Percentiles rank a stretch among this genome's conserved stretches.
Conservation (phyloP, 1,140 invertebrate genomes). For the Linepithema humile region DNA sequence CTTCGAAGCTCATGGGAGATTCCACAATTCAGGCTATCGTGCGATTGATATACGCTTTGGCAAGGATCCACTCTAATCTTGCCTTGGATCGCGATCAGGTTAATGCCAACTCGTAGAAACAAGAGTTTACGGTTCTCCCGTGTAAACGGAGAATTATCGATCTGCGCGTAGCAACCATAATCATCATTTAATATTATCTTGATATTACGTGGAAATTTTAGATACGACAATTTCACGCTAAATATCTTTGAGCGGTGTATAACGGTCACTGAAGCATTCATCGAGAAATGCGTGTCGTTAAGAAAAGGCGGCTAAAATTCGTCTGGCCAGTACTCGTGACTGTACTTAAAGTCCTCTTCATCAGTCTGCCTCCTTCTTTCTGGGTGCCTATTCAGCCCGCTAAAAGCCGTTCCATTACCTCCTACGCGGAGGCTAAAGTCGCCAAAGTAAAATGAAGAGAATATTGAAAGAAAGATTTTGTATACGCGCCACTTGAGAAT, state of each 20-base stretch:
- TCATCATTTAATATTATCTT: background rate
- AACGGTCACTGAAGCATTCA: background rate
- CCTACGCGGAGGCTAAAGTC: conserved; percentile 14
- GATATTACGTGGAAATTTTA: background rate
- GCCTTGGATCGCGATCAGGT: conserved; percentile 56
- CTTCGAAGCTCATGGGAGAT: conserved; percentile 33
- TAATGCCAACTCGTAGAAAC: conserved; percentile 45
- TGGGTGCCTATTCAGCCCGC: conserved; percentile 23
- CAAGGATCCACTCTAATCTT: conserved; percentile 64
- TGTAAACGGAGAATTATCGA: conserved; percentile 50
- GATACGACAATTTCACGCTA: background rate
- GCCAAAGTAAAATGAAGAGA: conserved; percentile 32
- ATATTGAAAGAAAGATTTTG: conserved; percentile 52
- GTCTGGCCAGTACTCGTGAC: background rate
- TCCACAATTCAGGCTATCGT: conserved; percentile 52
- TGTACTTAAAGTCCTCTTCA: conserved; percentile 46
- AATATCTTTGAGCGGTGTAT: background rate
- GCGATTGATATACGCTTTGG: conserved; percentile 48
- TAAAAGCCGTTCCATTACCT: conserved; percentile 49
- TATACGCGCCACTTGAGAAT: conserved; percentile 55
- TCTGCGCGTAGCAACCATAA: background rate
- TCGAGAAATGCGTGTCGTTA: background rate
- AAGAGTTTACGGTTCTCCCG: conserved; percentile 49
- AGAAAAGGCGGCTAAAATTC: background rate
- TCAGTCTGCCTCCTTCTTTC: background rate